Evolutionary conservation across 2,113 vertebrate species (phyloP).

Genomic region (Nothocercus julius): DNA sequence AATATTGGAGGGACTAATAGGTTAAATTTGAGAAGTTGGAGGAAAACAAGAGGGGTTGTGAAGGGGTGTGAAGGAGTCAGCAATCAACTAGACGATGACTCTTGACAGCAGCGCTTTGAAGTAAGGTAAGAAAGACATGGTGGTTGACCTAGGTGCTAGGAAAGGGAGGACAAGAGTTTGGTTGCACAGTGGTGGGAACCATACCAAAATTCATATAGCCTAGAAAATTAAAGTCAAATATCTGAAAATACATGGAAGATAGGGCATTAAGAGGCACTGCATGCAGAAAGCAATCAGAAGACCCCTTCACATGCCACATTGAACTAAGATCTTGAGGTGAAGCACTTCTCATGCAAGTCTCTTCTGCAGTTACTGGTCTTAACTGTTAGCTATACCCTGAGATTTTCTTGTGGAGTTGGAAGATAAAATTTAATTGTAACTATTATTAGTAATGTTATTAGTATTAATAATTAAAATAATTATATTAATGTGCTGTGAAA

Average conservation of each 20-base stretch:
- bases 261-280: background rate
- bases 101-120: background rate
- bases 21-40: background rate
- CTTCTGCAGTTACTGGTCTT: background rate
- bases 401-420: background rate
- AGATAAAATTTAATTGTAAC: background rate
- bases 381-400: background rate
- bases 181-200: background rate
- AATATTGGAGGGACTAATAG: background rate
- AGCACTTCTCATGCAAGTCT: background rate
- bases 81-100: background rate
- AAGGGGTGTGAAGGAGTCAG: background rate
- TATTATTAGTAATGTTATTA: background rate
- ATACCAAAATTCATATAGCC: background rate
- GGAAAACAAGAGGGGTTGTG: background rate
- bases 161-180: background rate
- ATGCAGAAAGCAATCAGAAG: background rate
- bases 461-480: too few species aligned
- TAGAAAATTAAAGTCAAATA: background rate
- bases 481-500: background rate
- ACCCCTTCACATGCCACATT: background rate
- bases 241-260: background rate
- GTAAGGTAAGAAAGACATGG: rapidly evolving
- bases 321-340: background rate
- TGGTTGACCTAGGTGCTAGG: background rate